A percentile compares a stretch with the other conserved stretches of the same genome.
These are phyloP conservation scores for Etheostoma cragini DNA, from an alignment of 2,113 vertebrate species.

Conservation along the genomic window DNA sequence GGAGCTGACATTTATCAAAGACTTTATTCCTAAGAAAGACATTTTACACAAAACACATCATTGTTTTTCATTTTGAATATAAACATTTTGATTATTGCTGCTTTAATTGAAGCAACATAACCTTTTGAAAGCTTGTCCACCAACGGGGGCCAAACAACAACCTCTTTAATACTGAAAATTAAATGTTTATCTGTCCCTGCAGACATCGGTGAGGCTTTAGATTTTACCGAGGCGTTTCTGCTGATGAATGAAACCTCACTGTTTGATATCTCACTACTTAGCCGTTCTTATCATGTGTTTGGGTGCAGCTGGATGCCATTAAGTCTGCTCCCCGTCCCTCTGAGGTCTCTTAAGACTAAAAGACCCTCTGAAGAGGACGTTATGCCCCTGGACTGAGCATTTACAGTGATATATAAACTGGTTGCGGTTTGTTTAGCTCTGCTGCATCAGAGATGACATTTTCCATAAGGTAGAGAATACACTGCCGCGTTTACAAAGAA, in stretches of 20 bases:
- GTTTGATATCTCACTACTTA: neutral
- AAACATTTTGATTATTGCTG: neutral
- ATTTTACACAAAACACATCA: neutral
- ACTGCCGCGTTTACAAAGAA: slow-evolving; percentile 13
- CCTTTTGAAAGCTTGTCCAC: neutral
- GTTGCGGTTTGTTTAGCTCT: slow-evolving; percentile 15
- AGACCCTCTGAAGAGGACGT: neutral
- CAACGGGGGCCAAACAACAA: neutral
- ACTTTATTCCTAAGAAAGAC: rapidly evolving
- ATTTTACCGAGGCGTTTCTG: neutral
- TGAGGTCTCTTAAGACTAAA: slow-evolving; percentile 43
- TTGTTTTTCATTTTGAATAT: neutral
- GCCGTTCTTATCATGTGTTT: neutral
- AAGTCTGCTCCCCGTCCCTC: slow-evolving; percentile 22
- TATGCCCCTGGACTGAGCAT: neutral
- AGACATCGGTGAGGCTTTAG: neutral
- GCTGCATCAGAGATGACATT: slow-evolving; percentile 19
- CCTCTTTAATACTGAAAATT: neutral
- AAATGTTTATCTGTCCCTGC: neutral
- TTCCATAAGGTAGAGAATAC: neutral
- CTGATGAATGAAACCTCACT: slow-evolving; percentile 1
- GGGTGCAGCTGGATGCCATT: slow-evolving; percentile 10
- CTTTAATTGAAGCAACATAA: neutral
- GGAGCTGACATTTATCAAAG: neutral
- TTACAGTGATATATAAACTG: neutral